Base-by-base conservation (phyloP, 2,888 invertebrate genomes). In the Amphimallon solstitiale region DNA sequence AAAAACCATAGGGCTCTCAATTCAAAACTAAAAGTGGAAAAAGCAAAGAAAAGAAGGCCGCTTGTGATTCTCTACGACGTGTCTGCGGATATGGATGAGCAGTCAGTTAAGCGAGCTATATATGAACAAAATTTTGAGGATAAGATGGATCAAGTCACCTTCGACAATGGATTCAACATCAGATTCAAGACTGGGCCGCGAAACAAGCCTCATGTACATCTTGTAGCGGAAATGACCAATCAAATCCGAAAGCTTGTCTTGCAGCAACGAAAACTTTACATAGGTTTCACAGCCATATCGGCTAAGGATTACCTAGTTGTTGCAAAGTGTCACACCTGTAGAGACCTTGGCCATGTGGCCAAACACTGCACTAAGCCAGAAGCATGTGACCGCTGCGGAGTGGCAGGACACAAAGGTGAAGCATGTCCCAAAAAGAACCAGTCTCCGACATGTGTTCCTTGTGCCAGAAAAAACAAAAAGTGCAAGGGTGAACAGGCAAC, bases 121-220 rank as follows among this genome's bases (percentile, higher is more conserved):
- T n/a, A n/a, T n/a, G n/a, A 48, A 15, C 59, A 65, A 59, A 67
- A 67, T 21, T 15, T 65, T 2, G 14, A 29, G 6, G 61, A 52
- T 4, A 46, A n/a, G 1, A 43, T 67, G 1, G 17, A 4, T 1
- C 5, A 59, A 37, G 45, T 19, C 9, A 46, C 17, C 4, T 68
- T 52, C 34, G n/a, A 61, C 2, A n/a, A n/a, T n/a, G n/a, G n/a
- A n/a, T n/a, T n/a, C n/a, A n/a, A n/a, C n/a, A n/a, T n/a, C n/a
- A n/a, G n/a, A n/a, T 68, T 68, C 49, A 66, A 51, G 37, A 64
- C 66, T 0, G 68, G 60, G 14, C 66, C 64, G n/a, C 45, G 40
- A 38, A 49, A 49, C 14, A 66, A 52, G 21, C n/a, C 48, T 0
- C 63, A 60, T 2, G 60, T 40, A 0, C 66, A 68, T 38, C n/a